Evolutionary conservation across 2,888 invertebrate species (phyloP).

Genomic region (Mesorhabditis belari): DNA sequence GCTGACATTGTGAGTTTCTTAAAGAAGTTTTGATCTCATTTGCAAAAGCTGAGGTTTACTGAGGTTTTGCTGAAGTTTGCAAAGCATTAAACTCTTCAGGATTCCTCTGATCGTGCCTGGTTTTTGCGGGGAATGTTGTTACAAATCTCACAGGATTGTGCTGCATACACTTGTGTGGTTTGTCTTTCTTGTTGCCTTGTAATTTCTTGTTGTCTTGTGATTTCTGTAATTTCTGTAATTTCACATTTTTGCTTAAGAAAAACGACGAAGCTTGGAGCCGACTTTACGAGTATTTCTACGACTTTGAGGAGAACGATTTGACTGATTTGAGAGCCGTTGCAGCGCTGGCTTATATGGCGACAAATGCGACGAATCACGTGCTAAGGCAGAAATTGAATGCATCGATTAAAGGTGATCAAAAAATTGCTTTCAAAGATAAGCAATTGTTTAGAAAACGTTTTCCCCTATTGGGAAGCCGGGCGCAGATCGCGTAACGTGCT

Average conservation of each 20-base stretch:
- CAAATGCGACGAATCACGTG: background rate
- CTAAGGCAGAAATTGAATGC: background rate
- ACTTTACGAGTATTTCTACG: slow-evolving; percentile 28
- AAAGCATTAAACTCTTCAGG: slow-evolving; percentile 4
- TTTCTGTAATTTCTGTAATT: background rate
- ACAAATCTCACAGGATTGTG: slow-evolving; percentile 38
- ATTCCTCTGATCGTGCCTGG: slow-evolving; percentile 19
- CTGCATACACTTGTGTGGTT: slow-evolving; percentile 21
- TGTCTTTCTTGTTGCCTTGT: no score
- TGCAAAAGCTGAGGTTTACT: background rate
- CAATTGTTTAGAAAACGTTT: background rate
- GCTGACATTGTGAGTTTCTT: slow-evolving; percentile 16
- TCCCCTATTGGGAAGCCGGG: background rate
- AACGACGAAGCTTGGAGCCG: slow-evolving; percentile 14
- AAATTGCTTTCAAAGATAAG: no score
- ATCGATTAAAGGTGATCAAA: background rate
- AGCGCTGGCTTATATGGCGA: background rate
- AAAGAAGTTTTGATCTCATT: background rate
- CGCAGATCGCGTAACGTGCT: background rate
- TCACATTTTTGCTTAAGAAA: slow-evolving; percentile 8
- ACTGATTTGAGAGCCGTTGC: background rate
- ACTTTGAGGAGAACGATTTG: slow-evolving; percentile 16
- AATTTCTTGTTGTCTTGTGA: slow-evolving; percentile 2
- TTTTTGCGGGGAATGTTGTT: slow-evolving; percentile 25
- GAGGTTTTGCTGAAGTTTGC: slow-evolving; percentile 5